phyloP scores from a whole-genome alignment of 2,797 vertebrate genomes.

The Liparis tanakae region DNA sequence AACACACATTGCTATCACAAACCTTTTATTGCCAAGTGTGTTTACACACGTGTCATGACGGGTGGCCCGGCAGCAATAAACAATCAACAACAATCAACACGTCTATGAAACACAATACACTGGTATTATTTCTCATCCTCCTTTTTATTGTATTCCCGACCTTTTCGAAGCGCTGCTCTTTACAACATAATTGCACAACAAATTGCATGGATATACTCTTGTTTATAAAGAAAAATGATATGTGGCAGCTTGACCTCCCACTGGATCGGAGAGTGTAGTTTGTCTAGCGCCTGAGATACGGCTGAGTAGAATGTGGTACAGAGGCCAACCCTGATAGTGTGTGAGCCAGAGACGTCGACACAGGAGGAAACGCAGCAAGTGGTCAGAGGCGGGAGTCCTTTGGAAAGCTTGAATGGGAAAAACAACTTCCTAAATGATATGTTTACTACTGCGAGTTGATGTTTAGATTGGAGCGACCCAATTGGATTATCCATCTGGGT shows the following conservation, averaged over 20 bases:
- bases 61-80: too few relatives aligned
- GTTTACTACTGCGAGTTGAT: neutral
- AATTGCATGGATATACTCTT: constrained; percentile 12
- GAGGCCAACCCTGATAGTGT: constrained; percentile 31
- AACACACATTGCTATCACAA: neutral
- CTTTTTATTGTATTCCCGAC: neutral
- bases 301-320: constrained; percentile 19
- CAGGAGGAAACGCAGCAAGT: neutral
- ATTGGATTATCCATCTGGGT: neutral
- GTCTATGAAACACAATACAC: neutral
- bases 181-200: constrained; percentile 6
- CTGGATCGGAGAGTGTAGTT: constrained; percentile 40
- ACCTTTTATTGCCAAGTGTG: too few relatives aligned
- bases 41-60: too few relatives aligned
- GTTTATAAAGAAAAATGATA: constrained; percentile 26
- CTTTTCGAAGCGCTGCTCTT: constrained; percentile 13
- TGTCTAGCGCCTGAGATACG: constrained; percentile 12
- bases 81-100: too few relatives aligned
- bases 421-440: neutral
- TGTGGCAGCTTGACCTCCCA: constrained; percentile 15
- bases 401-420: neutral
- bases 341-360: constrained; percentile 18
- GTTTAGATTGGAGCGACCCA: neutral
- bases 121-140: neutral
- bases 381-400: neutral